Evolutionary conservation across 64 coral and sea anemone species (phyloP).

Genomic region (Stichodactyla mertensii): DNA sequence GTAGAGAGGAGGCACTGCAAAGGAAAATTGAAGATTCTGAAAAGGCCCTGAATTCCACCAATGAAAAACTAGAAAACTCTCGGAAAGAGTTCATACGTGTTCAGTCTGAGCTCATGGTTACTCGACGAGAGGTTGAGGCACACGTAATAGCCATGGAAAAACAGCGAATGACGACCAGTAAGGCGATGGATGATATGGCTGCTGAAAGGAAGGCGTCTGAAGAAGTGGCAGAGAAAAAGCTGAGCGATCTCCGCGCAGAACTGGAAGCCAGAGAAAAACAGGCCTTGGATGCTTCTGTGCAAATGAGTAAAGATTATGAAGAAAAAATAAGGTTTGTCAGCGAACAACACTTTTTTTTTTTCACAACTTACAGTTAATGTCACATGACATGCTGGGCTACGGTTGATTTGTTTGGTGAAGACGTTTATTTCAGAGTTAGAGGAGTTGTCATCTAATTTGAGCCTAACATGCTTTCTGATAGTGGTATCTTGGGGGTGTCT

Average conservation of each 20-base stretch:
- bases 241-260: constrained; percentile 4
- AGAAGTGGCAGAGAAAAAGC: background rate
- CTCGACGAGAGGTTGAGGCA: constrained; percentile 22
- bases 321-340: background rate
- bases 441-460: no score
- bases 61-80: background rate
- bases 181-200: constrained; percentile 16
- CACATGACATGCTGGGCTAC: no score
- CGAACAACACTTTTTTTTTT: background rate
- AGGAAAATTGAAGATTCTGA: constrained; percentile 2
- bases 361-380: no score
- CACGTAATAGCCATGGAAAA: constrained; percentile 18
- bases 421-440: no score
- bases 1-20: constrained; percentile 10
- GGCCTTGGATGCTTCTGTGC: background rate
- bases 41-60: background rate
- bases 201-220: background rate
- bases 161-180: constrained; percentile 18
- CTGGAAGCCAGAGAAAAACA: constrained; percentile 13
- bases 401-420: no score
- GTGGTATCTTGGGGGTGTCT: no score
- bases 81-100: constrained; percentile 10
- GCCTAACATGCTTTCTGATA: no score
- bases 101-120: constrained; percentile 9
- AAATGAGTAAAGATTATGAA: constrained; percentile 12